Evolutionary conservation across 2,797 vertebrate genomes (phyloP).

Genomic region (Urocyon cinereoargenteus): DNA sequence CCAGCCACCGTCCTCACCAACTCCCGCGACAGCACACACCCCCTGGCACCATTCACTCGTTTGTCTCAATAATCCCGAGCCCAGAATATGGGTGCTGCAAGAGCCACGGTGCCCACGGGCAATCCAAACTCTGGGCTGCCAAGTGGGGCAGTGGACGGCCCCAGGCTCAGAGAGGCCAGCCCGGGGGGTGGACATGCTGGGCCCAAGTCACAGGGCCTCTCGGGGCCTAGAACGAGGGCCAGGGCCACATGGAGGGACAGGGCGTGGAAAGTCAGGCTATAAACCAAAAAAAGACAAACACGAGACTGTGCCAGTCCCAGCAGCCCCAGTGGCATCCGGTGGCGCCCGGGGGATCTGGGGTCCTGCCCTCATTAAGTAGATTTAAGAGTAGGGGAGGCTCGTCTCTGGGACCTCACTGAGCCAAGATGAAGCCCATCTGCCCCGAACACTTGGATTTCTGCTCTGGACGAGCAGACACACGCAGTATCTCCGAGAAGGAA

Average conservation of each 20-base stretch:
- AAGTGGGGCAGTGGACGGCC: not conserved
- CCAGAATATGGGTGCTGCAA: not conserved
- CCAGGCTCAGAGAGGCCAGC: not conserved
- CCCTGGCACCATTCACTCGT: not conserved
- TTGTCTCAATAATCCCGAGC: not conserved
- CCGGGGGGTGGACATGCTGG: not conserved
- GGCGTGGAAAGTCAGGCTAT: no score
- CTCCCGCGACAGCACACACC: fast-evolving
- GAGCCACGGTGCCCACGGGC: fast-evolving
- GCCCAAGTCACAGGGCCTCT: not conserved
- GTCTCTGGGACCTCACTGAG: not conserved
- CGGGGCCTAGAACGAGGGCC: fast-evolving
- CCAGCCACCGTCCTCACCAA: not conserved
- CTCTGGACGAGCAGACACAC: not conserved
- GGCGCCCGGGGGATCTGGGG: not conserved
- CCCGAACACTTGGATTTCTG: fast-evolving
- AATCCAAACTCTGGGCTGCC: no score
- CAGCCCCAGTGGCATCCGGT: no score
- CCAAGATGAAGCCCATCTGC: not conserved
- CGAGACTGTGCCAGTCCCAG: not conserved
- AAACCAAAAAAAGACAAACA: not conserved
- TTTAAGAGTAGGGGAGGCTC: not conserved
- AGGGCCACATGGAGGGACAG: not conserved
- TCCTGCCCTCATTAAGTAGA: not conserved
- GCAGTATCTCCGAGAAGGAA: not conserved